Evolutionary conservation across 2,888 invertebrate genomes (phyloP).

Genomic region (Macaria liturata): DNA sequence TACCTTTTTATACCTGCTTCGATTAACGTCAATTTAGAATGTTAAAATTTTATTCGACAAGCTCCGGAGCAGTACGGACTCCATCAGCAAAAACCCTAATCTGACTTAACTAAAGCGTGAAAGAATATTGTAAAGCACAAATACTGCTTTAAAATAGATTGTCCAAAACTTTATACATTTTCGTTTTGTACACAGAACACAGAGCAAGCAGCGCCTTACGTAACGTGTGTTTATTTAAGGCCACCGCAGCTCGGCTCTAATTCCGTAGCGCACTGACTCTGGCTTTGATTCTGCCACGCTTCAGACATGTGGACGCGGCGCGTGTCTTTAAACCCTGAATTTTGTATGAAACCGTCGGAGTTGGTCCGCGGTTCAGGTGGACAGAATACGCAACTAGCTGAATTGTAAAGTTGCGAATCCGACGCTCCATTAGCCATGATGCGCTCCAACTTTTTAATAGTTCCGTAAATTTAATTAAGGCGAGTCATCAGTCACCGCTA

Average conservation of each 20-base stretch:
- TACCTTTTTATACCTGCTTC: no score
- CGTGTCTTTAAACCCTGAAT: constrained; percentile 68
- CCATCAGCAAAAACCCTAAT: no score
- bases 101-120: constrained; percentile 15
- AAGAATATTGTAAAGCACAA: constrained; percentile 4
- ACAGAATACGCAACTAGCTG: constrained; percentile 63
- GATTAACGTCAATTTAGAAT: no score
- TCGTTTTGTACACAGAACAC: constrained; percentile 47
- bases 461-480: constrained; percentile 78
- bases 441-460: constrained; percentile 50
- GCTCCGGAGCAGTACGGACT: no score
- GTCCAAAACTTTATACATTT: constrained; percentile 39
- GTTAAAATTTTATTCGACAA: no score
- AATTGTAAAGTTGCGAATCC: constrained; percentile 56
- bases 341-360: constrained; percentile 67
- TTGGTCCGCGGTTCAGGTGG: constrained; percentile 60
- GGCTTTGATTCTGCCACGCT: constrained; percentile 49
- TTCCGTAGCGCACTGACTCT: constrained; percentile 48
- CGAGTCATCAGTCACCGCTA: constrained; percentile 77
- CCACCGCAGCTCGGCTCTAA: constrained; percentile 50
- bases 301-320: constrained; percentile 56
- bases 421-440: constrained; percentile 47
- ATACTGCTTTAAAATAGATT: no score
- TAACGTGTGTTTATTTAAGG: constrained; percentile 49
- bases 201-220: constrained; percentile 18